A percentile compares a stretch with the other conserved stretches of the same genome.
Conservation (phyloP, 2,113 vertebrate species). For the Toxostoma redivivum region DNA sequence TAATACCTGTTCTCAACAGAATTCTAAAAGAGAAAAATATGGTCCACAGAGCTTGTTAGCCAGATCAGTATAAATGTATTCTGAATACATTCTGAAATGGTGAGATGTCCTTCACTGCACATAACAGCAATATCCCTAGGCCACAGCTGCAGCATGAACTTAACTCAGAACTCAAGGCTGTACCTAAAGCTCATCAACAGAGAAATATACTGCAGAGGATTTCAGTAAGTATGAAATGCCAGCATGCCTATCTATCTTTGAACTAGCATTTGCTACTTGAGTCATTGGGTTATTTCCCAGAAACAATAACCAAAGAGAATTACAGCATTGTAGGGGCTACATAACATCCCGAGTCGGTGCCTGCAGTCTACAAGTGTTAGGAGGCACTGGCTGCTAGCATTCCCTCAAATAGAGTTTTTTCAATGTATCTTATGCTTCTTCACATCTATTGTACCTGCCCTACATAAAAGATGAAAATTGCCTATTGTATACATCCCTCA, state of each 20-base stretch:
- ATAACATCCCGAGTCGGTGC: not conserved
- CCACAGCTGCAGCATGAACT: not conserved
- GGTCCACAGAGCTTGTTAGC: not conserved
- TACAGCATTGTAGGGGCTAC: not conserved
- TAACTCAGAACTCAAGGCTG: not conserved
- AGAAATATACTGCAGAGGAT: not conserved
- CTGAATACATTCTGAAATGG: not conserved
- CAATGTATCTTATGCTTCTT: not conserved
- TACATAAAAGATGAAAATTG: not conserved
- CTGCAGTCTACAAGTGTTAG: not conserved
- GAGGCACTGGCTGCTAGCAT: not conserved
- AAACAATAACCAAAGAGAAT: not conserved
- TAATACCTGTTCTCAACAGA: not conserved
- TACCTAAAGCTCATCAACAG: conserved; percentile 22
- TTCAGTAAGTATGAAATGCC: conserved; percentile 20
- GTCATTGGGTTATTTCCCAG: not conserved
- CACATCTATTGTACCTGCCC: not conserved
- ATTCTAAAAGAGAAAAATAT: not conserved
- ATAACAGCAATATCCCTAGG: not conserved
- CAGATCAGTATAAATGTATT: not conserved
- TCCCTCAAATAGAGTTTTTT: not conserved
- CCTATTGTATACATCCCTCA: not conserved
- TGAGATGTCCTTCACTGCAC: not conserved
- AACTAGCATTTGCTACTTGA: not conserved
- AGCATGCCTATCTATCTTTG: not conserved